Evolutionary conservation across 2,113 vertebrate genomes (phyloP).

Genomic region (Elephas maximus): DNA sequence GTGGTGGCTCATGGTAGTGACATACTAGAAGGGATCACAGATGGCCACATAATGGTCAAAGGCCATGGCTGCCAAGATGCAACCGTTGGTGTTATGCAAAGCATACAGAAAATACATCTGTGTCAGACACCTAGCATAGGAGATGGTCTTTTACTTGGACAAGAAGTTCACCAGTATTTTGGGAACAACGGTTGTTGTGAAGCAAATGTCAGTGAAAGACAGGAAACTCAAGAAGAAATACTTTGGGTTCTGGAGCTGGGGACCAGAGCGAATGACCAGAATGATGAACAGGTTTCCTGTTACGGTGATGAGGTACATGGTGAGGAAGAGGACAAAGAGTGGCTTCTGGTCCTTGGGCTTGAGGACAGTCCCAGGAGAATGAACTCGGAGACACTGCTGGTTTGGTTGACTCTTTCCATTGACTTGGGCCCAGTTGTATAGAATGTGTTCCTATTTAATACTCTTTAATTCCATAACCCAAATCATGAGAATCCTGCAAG

Average conservation of each 20-base stretch:
- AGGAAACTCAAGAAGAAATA: constrained; percentile 74
- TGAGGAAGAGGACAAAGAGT: constrained; percentile 53
- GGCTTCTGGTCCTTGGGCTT: constrained; percentile 15
- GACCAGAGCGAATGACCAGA: neutral
- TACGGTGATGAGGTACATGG: constrained; percentile 37
- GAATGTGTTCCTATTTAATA: neutral
- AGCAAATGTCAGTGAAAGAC: constrained; percentile 76
- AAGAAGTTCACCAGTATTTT: constrained; percentile 80
- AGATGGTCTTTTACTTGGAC: constrained; percentile 70
- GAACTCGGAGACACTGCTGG: neutral
- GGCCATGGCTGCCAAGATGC: constrained; percentile 80
- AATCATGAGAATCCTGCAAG: neutral
- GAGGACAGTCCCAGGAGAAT: constrained; percentile 73
- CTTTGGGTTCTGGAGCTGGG: constrained; percentile 55
- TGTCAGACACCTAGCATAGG: constrained; percentile 75
- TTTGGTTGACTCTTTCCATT: neutral
- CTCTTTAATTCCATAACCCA: neutral
- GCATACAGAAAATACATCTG: constrained; percentile 82
- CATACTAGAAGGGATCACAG: constrained; percentile 76
- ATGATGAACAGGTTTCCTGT: constrained; percentile 49
- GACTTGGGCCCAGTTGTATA: neutral
- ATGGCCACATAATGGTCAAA: constrained; percentile 76
- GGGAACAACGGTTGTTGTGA: constrained; percentile 66
- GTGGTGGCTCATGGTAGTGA: constrained; percentile 59
- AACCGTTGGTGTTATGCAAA: constrained; percentile 73